Evolutionary conservation across 2,797 vertebrate species (phyloP).

Genomic region (Tamandua tetradactyla): DNA sequence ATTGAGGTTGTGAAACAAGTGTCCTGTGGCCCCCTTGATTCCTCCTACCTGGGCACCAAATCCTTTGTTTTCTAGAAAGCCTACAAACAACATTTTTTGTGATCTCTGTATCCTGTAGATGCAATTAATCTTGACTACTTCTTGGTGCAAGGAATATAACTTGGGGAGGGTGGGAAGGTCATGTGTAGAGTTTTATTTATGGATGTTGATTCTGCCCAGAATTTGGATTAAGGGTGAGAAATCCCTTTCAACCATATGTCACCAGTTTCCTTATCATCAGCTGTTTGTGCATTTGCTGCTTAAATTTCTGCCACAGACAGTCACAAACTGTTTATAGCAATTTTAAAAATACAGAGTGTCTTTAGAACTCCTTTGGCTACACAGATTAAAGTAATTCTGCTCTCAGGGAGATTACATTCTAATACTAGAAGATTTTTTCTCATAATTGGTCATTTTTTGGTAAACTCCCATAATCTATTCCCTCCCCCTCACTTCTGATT

Average conservation of each 20-base stretch:
- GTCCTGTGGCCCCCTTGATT: not conserved
- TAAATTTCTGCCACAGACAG: not conserved
- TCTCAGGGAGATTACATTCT: not conserved
- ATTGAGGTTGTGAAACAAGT: not conserved
- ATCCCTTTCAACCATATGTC: not conserved
- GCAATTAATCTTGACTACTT: not conserved
- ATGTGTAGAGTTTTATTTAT: slow-evolving; percentile 42
- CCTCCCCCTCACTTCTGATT: not conserved
- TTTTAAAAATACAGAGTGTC: not conserved
- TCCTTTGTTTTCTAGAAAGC: slow-evolving; percentile 18
- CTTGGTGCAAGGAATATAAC: not conserved
- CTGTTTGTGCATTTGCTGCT: slow-evolving; percentile 5
- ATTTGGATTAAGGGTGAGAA: not conserved
- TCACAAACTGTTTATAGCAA: not conserved
- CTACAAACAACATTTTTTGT: not conserved
- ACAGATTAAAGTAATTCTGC: not conserved
- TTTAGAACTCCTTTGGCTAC: not conserved
- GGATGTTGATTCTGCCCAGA: not conserved
- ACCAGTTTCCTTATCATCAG: slow-evolving; percentile 12
- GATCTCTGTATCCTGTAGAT: not conserved
- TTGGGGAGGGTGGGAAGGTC: not conserved
- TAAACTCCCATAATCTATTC: not conserved
- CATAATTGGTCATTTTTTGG: not conserved
- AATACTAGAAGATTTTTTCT: not conserved
- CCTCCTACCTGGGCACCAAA: not conserved